A percentile compares a stretch with the other conserved stretches of the same genome.
phyloP scores from a whole-genome alignment of 2,113 vertebrate species.

The Anser brachyrhynchus region DNA sequence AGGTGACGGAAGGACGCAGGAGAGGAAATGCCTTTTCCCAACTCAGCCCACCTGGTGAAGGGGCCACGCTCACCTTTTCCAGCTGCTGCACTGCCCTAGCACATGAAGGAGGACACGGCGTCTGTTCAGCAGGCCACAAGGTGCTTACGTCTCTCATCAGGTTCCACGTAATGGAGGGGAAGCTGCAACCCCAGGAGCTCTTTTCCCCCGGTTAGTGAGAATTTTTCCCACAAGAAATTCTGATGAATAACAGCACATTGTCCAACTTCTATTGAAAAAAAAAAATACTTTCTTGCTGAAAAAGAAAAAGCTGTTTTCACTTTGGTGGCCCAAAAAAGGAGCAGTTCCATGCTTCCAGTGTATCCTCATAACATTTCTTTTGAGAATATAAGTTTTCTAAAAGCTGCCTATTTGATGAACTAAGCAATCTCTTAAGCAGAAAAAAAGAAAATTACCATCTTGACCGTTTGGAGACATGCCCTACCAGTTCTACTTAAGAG shows the following conservation, averaged over 20 bases:
- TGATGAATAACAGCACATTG: neutral
- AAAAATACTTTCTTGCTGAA: neutral
- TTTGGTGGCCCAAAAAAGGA: neutral
- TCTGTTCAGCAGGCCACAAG: neutral
- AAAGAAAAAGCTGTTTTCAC: conserved; percentile 11
- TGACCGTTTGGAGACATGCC: neutral
- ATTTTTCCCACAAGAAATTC: neutral
- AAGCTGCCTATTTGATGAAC: neutral
- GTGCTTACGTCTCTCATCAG: neutral
- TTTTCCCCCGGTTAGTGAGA: neutral
- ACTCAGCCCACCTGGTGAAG: too few species aligned
- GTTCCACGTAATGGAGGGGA: neutral
- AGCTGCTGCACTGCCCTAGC: neutral
- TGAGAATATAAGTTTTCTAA: neutral
- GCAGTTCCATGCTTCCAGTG: neutral
- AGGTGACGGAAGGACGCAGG: neutral
- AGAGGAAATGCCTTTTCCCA: neutral
- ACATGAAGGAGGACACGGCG: neutral
- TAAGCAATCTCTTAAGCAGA: neutral
- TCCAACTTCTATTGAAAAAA: neutral
- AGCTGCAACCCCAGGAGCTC: neutral
- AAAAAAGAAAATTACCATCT: neutral
- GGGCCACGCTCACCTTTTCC: neutral
- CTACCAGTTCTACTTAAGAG: neutral
- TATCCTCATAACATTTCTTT: neutral